A percentile compares a stretch with the other conserved stretches of the same genome.
Evolutionary conservation across 1,140 invertebrate species (phyloP).

Genomic region (Zaprionus ornatus): DNA sequence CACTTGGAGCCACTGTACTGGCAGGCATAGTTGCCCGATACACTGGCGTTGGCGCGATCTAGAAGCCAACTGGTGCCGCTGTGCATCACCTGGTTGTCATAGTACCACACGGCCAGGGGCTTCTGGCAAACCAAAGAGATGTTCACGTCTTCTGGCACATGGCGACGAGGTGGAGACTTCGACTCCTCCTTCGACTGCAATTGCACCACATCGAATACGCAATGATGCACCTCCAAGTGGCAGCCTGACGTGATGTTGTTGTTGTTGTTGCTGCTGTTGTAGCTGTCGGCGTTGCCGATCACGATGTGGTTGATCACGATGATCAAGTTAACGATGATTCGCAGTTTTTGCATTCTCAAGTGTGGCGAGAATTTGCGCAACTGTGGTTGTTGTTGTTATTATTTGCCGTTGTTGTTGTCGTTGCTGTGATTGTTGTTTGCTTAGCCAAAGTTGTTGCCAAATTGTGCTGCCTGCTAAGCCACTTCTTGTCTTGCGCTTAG

Average conservation of each 20-base stretch:
- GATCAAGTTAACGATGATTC: constrained; percentile 62
- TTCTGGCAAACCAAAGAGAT: constrained; percentile 51
- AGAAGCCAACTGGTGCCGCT: constrained; percentile 24
- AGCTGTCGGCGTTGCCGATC: constrained; percentile 17
- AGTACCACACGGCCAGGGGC: constrained; percentile 55
- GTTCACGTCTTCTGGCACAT: constrained; percentile 62
- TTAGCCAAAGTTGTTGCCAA: constrained; percentile 37
- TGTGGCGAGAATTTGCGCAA: constrained; percentile 24
- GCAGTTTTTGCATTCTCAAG: constrained; percentile 71
- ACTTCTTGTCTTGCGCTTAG: constrained; percentile 11
- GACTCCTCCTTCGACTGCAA: constrained; percentile 11
- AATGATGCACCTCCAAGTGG: constrained; percentile 54
- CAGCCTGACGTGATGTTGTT: constrained; percentile 32
- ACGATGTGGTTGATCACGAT: constrained; percentile 12
- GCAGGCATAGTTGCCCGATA: constrained; percentile 65
- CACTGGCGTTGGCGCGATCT: constrained; percentile 27
- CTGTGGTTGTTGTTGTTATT: not conserved
- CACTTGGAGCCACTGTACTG: constrained; percentile 39
- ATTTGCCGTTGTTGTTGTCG: not conserved
- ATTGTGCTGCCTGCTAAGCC: constrained; percentile 10
- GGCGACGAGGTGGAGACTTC: constrained; percentile 6
- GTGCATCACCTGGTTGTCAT: constrained; percentile 35
- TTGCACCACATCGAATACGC: constrained; percentile 60
- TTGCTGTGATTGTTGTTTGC: constrained; percentile 50
- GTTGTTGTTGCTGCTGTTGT: constrained; percentile 21